These are phyloP conservation scores for Lordiphosa collinella DNA, from an alignment of 1,140 invertebrate genomes.

Conservation along the genomic window DNA sequence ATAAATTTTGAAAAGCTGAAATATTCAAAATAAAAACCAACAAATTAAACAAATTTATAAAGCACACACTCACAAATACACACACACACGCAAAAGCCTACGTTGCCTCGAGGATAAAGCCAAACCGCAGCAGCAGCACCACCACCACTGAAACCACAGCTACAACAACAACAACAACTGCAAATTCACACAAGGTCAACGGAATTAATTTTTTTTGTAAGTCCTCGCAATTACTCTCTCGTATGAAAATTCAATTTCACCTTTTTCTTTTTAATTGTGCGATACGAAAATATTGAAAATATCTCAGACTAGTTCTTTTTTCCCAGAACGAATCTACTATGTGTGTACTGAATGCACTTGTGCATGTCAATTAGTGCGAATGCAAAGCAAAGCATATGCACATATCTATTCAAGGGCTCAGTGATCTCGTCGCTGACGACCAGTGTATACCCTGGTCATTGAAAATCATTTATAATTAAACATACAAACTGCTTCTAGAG, in stretches of 20 bases:
- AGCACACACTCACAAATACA: constrained; percentile 32
- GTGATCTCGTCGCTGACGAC: neutral
- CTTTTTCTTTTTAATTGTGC: constrained; percentile 29
- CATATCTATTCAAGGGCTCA: constrained; percentile 1
- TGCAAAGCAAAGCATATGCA: constrained; percentile 23
- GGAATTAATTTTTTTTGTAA: constrained; percentile 78
- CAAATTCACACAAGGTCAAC: constrained; percentile 74
- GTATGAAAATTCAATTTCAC: constrained; percentile 1
- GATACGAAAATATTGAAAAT: constrained; percentile 28
- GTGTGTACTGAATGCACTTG: constrained; percentile 44
- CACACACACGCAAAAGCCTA: constrained; percentile 27
- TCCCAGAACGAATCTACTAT: constrained; percentile 13
- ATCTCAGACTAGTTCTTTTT: constrained; percentile 10
- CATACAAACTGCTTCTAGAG: too few species aligned
- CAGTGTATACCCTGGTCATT: neutral
- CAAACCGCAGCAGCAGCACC: constrained; percentile 18
- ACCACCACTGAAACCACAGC: constrained; percentile 27
- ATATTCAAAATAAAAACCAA: constrained; percentile 8
- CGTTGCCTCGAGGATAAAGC: constrained; percentile 38
- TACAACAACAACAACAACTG: constrained; percentile 30
- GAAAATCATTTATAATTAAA: too few species aligned
- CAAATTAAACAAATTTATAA: constrained; percentile 22
- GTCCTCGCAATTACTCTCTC: constrained; percentile 15
- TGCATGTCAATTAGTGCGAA: constrained; percentile 66
- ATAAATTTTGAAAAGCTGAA: constrained; percentile 29